Percentiles rank a stretch among this genome's conserved stretches.
Evolutionary conservation across 2,888 invertebrate genomes (phyloP).

Genomic region (Erpobdella octoculata): DNA sequence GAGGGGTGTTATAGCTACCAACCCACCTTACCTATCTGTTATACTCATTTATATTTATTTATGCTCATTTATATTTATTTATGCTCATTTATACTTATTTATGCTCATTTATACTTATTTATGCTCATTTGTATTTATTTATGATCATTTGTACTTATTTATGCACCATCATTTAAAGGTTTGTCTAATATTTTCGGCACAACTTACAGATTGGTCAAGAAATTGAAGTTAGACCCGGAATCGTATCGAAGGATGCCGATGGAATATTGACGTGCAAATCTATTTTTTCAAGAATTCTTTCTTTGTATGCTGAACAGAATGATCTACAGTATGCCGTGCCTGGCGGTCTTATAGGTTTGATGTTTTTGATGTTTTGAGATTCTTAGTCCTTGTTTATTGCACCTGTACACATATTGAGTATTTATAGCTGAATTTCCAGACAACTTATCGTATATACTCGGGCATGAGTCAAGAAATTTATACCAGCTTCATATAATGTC

Average conservation of each 20-base stretch:
- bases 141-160: background rate
- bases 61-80: too few relatives aligned
- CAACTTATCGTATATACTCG: background rate
- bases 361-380: too few relatives aligned
- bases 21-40: too few relatives aligned
- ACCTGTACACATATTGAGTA: too few relatives aligned
- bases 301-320: slow-evolving; percentile 94
- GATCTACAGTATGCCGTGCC: slow-evolving; percentile 94
- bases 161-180: background rate
- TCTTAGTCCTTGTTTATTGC: too few relatives aligned
- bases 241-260: slow-evolving; percentile 91
- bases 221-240: slow-evolving; percentile 93
- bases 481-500: too few relatives aligned
- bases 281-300: slow-evolving; percentile 91
- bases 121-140: too few relatives aligned
- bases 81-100: too few relatives aligned
- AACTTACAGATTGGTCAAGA: slow-evolving; percentile 87
- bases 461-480: too few relatives aligned
- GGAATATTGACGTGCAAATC: slow-evolving; percentile 91
- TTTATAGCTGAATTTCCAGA: background rate
- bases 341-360: slow-evolving; percentile 96
- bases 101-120: too few relatives aligned
- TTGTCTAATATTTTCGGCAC: background rate
- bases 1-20: too few relatives aligned
- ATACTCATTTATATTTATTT: too few relatives aligned